Evolutionary conservation across 1,140 invertebrate species (phyloP), one percentile per base, ranked within the genome.

Genomic region (Rhynchophorus ferrugineus): DNA sequence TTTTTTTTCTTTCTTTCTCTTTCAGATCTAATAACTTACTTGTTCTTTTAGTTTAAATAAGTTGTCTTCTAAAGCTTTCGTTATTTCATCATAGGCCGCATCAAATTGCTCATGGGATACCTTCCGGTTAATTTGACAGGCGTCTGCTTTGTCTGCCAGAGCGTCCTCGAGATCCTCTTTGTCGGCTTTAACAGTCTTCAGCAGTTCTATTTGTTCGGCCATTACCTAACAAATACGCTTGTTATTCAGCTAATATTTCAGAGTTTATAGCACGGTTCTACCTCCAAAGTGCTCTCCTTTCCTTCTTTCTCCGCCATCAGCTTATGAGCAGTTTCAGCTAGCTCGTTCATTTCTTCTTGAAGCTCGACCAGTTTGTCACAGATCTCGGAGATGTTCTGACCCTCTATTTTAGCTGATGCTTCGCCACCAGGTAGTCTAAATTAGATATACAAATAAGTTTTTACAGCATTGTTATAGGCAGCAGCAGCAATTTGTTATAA

Each of bases 71-170:
- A 87, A 65, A 3, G 74, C 72, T 20, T 73, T 73, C 2, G 76
- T 74, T 3, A 87, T 60, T 37, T 82, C 79, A 24, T 82, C 78
- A 53, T 79, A 82, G 17, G 79, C 76, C 19, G 77, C 71, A 44
- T 83, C 79, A 59, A 86, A 80, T 58, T 83, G 78, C 29, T 85
- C 81, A 45, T 79, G 73, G 0, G 82, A 85, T 2, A 86, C 83
- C 60, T 87, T 87, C 2, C 78, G 74, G 17, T 82, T 78, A 37
- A 86, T 68, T 47, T 76, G 69, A 1, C 74, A 71, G 36, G 79
- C 69, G 61, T 86, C 83, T 0, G 83, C 83, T 68, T 87, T 87
- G 16, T 83, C 79, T 0, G 81, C 80, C 51, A 86, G 69, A 1
- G 80, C 75, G 43, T 84, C 79, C 39, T 81, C 76, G 54, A 85